Evolutionary conservation across 2,797 vertebrate genomes (phyloP).

Genomic region (Rhinella marina): DNA sequence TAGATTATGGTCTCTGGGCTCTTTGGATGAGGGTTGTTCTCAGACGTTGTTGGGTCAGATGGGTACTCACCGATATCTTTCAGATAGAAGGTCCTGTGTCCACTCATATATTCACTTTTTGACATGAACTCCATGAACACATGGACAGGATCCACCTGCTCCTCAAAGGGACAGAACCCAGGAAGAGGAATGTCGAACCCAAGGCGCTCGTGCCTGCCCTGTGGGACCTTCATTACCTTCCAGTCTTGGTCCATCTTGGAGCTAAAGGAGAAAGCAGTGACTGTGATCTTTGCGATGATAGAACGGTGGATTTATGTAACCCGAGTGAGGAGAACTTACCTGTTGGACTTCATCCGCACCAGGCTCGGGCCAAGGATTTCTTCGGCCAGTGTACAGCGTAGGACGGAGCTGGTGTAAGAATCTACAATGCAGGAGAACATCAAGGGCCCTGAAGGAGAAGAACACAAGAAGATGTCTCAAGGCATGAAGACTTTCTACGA

Average conservation of each 20-base stretch:
- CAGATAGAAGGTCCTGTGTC: background rate
- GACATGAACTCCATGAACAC: constrained; percentile 6
- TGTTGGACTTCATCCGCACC: background rate
- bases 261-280: background rate
- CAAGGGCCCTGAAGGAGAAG: background rate
- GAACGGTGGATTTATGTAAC: background rate
- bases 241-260: background rate
- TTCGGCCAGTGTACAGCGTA: background rate
- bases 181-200: background rate
- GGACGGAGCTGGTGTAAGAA: background rate
- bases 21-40: background rate
- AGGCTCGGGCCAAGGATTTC: background rate
- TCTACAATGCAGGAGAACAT: background rate
- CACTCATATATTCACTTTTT: background rate
- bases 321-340: background rate
- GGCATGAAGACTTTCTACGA: too few species aligned
- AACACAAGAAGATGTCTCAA: background rate
- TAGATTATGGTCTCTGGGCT: too few species aligned
- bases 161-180: constrained; percentile 8
- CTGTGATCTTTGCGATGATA: background rate
- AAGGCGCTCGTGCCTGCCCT: background rate
- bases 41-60: background rate
- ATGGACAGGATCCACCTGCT: background rate
- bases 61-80: constrained; percentile 2
- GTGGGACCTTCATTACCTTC: background rate